A percentile compares a stretch with the other conserved stretches of the same genome.
Conservation (phyloP, 2,888 invertebrate species). For the Nipponacmea schrenckii region DNA sequence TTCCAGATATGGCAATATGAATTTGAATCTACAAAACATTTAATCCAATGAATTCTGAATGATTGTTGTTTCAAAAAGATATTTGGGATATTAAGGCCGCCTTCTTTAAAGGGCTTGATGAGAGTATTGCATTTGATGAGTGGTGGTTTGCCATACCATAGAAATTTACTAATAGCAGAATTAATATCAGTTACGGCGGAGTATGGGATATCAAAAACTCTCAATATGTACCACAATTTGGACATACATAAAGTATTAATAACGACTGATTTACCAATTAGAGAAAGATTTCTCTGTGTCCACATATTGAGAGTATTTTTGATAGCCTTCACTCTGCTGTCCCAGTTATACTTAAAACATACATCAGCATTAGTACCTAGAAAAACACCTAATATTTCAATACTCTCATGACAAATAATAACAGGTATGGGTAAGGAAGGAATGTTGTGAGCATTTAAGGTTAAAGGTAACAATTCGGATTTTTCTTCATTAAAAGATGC, state of each 20-base stretch:
- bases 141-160: neutral
- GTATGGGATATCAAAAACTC: neutral
- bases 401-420: no score
- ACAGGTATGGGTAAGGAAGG: no score
- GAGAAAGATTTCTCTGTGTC: neutral
- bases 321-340: neutral
- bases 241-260: neutral
- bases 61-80: neutral
- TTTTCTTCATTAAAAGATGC: neutral
- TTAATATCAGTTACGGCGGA: no score
- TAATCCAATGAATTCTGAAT: neutral
- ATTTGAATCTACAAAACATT: neutral
- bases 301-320: neutral
- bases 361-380: neutral
- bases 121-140: neutral
- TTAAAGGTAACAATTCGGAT: neutral
- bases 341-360: neutral
- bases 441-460: no score
- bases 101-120: neutral
- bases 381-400: neutral
- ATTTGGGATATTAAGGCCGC: neutral
- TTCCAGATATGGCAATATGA: neutral
- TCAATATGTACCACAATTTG: neutral
- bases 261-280: neutral
- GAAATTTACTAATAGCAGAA: neutral